Percentiles rank a stretch among this genome's conserved stretches.
Evolutionary conservation across 2,113 vertebrate species (phyloP).

Genomic region (Trichomycterus rosablanca): DNA sequence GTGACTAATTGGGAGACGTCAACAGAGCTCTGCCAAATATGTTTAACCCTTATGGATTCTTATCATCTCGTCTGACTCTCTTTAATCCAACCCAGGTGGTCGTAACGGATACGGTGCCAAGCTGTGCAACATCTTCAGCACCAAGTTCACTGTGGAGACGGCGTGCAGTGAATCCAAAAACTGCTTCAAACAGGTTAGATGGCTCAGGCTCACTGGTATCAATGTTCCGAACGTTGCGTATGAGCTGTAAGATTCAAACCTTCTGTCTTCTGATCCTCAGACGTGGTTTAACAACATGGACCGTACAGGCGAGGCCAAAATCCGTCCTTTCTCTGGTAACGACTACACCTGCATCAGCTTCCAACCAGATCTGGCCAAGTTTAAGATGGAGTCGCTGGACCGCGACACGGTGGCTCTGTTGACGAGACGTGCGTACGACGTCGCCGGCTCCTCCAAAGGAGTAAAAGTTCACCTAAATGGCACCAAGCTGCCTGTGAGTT

Average conservation of each 20-base stretch:
- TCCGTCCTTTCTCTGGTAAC: slow-evolving; percentile 81
- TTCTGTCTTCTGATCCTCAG: slow-evolving; percentile 54
- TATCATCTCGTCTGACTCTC: background rate
- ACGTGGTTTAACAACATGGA: slow-evolving; percentile 94
- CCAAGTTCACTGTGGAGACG: slow-evolving; percentile 94
- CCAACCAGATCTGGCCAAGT: slow-evolving; percentile 89
- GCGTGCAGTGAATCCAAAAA: slow-evolving; percentile 86
- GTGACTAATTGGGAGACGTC: too few species aligned
- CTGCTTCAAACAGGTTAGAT: slow-evolving; percentile 83
- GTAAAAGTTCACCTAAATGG: slow-evolving; percentile 90
- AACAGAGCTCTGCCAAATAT: too few species aligned
- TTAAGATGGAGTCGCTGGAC: slow-evolving; percentile 89
- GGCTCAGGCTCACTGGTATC: background rate
- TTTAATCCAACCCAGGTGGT: slow-evolving; percentile 70
- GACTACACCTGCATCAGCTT: slow-evolving; percentile 95
- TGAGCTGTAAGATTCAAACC: background rate
- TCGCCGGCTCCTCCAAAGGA: slow-evolving; percentile 84
- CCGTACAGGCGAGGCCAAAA: slow-evolving; percentile 72
- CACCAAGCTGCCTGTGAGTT: slow-evolving; percentile 83
- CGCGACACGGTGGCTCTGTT: slow-evolving; percentile 92
- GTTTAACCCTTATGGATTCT: background rate
- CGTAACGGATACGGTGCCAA: slow-evolving; percentile 98
- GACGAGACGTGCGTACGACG: slow-evolving; percentile 90
- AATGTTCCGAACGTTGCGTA: background rate
- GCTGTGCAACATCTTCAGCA: slow-evolving; percentile 98